These are phyloP conservation scores for Decapterus maruadsi DNA, from an alignment of 2,797 vertebrate species.

Conservation along the genomic window DNA sequence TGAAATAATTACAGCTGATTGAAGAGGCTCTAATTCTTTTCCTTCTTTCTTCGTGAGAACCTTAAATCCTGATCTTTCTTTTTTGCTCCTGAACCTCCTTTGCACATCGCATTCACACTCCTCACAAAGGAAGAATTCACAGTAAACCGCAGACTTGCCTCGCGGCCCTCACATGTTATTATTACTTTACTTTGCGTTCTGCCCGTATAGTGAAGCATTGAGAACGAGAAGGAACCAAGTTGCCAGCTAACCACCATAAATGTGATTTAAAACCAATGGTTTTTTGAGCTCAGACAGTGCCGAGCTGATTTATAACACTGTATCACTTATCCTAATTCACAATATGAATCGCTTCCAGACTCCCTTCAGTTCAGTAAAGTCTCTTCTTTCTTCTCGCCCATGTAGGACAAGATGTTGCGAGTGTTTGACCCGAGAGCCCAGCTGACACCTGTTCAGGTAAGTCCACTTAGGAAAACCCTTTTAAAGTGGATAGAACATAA, in stretches of 20 bases:
- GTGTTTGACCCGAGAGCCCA: slow-evolving; percentile 93
- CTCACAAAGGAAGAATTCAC: slow-evolving; percentile 11
- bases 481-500: not conserved
- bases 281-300: not conserved
- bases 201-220: not conserved
- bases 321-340: not conserved
- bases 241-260: not conserved
- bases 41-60: slow-evolving; percentile 13
- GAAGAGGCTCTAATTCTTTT: slow-evolving; percentile 1
- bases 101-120: slow-evolving; percentile 1
- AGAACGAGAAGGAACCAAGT: not conserved
- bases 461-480: slow-evolving; percentile 21
- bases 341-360: not conserved
- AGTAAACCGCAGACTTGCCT: slow-evolving; percentile 5
- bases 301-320: not conserved
- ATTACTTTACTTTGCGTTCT: not conserved
- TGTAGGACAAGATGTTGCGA: slow-evolving; percentile 93
- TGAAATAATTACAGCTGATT: slow-evolving; percentile 3
- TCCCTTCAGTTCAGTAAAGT: not conserved
- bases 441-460: slow-evolving; percentile 90
- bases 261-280: not conserved
- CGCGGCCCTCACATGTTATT: not conserved
- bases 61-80: slow-evolving; percentile 17
- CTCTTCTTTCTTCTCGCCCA: slow-evolving; percentile 20
- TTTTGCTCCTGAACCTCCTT: slow-evolving; percentile 5